Evolutionary conservation across 2,888 invertebrate genomes (phyloP).

Genomic region (Volucella zonaria): DNA sequence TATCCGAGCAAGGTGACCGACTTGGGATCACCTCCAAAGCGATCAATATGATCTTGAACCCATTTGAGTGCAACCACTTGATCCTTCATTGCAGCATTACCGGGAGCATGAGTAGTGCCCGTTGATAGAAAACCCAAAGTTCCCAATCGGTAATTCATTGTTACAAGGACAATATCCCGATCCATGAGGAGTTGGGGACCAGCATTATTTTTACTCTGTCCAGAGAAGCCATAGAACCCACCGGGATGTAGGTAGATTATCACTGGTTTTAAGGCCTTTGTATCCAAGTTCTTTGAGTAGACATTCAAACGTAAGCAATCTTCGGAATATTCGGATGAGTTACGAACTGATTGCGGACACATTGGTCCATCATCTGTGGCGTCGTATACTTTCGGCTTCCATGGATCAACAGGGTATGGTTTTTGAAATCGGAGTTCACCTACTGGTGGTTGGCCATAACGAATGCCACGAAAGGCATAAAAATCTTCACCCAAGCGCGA

Average conservation of each 20-base stretch:
- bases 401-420: slow-evolving; percentile 83
- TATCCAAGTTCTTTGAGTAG: slow-evolving; percentile 81
- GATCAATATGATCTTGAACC: slow-evolving; percentile 86
- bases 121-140: slow-evolving; percentile 85
- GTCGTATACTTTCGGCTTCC: slow-evolving; percentile 83
- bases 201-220: slow-evolving; percentile 83
- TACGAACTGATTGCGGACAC: slow-evolving; percentile 83
- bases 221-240: slow-evolving; percentile 85
- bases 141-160: slow-evolving; percentile 85
- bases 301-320: slow-evolving; percentile 85
- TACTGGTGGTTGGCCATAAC: slow-evolving; percentile 79
- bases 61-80: slow-evolving; percentile 87
- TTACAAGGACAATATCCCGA: slow-evolving; percentile 86
- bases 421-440: slow-evolving; percentile 80
- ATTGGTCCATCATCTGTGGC: slow-evolving; percentile 85
- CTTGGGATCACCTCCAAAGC: slow-evolving; percentile 87
- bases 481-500: slow-evolving; percentile 77
- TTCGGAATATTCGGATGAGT: slow-evolving; percentile 81
- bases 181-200: slow-evolving; percentile 86
- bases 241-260: slow-evolving; percentile 87
- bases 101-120: slow-evolving; percentile 86
- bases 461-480: slow-evolving; percentile 80
- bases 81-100: slow-evolving; percentile 88
- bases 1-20: slow-evolving; percentile 86
- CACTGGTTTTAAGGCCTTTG: slow-evolving; percentile 83